Conservation (phyloP, 2,888 invertebrate genomes). For the Clitarchus hookeri region DNA sequence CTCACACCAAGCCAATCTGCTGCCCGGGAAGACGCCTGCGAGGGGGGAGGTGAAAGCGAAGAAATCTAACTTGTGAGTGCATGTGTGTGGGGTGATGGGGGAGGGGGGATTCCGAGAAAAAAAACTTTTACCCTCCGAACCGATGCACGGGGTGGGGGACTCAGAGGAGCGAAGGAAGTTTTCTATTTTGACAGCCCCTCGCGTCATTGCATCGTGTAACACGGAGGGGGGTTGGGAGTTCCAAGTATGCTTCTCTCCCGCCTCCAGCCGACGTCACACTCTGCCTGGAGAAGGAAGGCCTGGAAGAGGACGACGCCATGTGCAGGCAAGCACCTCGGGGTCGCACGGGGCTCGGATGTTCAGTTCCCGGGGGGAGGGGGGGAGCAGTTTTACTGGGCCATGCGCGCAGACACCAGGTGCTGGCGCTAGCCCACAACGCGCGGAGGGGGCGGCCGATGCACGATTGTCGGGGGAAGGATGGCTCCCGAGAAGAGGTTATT, state of each 20-base stretch:
- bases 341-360: not conserved
- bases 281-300: not conserved
- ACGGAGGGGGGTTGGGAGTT: not conserved
- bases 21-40: no score
- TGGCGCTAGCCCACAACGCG: not conserved
- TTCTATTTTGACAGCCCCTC: not conserved
- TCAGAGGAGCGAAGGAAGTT: not conserved
- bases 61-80: no score
- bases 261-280: not conserved
- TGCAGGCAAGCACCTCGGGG: not conserved
- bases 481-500: not conserved
- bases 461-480: not conserved
- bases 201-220: conserved; percentile 10
- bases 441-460: not conserved
- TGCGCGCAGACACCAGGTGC: not conserved
- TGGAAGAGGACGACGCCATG: not conserved
- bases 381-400: not conserved
- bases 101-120: no score
- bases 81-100: no score
- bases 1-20: no score
- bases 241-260: not conserved
- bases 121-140: no score
- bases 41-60: no score
- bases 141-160: no score
- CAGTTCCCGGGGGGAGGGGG: not conserved